Base-by-base conservation (phyloP, 2,797 vertebrate species). In the Lindbergichthys nudifrons region DNA sequence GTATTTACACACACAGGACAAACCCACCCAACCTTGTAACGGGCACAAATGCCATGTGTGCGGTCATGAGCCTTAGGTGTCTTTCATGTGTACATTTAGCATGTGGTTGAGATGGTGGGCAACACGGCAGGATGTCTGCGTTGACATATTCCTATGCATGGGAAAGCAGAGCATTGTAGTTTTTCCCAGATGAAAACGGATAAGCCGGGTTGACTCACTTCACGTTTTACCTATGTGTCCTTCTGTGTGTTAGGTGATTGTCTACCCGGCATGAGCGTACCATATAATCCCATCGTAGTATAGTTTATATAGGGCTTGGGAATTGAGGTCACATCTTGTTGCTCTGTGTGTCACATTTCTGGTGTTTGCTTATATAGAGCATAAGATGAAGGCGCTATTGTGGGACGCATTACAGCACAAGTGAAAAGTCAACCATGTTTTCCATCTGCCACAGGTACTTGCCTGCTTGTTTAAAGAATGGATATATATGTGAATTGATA, bases 141-240 rank as follows among this genome's bases (percentile, higher is more conserved):
- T 66, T 73, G 48, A 57, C 65, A 63, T 46, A 39, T 79, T 50
- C 21, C 10, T 59, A 65, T 67, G 79, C 45, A 46, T 53, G 80
- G 48, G 30, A 32, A 65, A 52, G 52, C 41, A 84, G 15, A 41
- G 23, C 51, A 72, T 45, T 36, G 10, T 41, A 54, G 51, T 67
- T 66, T 58, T 45, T 32, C 50, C 50, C 18, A 52, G 65, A 70
- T 70, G 57, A 60, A 73, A 68, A 70, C 54, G 57, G 59, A 63
- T 48, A 66, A 51, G 36, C 65, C 2, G 23, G 23, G 52, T 42
- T 83, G 85, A 85, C 66, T 87, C 81, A 74, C 57, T 0, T 41
- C 71, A 87, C 70, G 67, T 82, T 81, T 36, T 82, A 78, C 19
- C 62, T 69, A 15, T 73, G 64, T 23, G 53, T 74, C 26, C 57